phyloP scores from a whole-genome alignment of 2,888 invertebrate species.

The Nysson spinosus region DNA sequence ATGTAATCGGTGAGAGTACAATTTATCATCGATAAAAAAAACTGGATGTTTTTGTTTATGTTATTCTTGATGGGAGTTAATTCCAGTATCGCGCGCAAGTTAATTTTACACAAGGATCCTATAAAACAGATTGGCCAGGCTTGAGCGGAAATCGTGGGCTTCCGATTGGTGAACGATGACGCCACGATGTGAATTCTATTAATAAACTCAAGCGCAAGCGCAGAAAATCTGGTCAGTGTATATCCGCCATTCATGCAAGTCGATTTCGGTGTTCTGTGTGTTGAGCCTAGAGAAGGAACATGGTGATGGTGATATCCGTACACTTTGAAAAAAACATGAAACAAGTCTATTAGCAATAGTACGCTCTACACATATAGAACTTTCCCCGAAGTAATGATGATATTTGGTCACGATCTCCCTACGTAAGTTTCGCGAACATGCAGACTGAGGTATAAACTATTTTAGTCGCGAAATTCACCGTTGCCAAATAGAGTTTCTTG shows the following conservation, averaged over 20 bases:
- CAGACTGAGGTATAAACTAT: slow-evolving; percentile 58
- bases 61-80: slow-evolving; percentile 42
- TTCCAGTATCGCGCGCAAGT: slow-evolving; percentile 50
- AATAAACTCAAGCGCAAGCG: slow-evolving; percentile 71
- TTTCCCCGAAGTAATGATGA: slow-evolving; percentile 65
- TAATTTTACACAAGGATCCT: slow-evolving; percentile 53
- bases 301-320: slow-evolving; percentile 73
- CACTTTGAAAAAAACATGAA: no score
- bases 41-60: slow-evolving; percentile 47
- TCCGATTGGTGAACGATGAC: slow-evolving; percentile 70
- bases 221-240: slow-evolving; percentile 57
- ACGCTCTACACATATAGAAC: slow-evolving; percentile 43
- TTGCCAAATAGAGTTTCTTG: slow-evolving; percentile 58
- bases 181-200: slow-evolving; percentile 66
- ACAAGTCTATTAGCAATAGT: slow-evolving; percentile 67
- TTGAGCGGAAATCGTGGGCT: slow-evolving; percentile 44
- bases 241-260: slow-evolving; percentile 75
- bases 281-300: slow-evolving; percentile 63
- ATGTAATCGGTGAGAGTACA: slow-evolving; percentile 24
- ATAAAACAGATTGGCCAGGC: slow-evolving; percentile 42
- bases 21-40: slow-evolving; percentile 42
- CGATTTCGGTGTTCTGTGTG: slow-evolving; percentile 73
- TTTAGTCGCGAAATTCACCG: slow-evolving; percentile 65
- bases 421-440: slow-evolving; percentile 67
- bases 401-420: slow-evolving; percentile 65